Base-by-base conservation (phyloP, 2,113 vertebrate genomes). In the Sturnus vulgaris region DNA sequence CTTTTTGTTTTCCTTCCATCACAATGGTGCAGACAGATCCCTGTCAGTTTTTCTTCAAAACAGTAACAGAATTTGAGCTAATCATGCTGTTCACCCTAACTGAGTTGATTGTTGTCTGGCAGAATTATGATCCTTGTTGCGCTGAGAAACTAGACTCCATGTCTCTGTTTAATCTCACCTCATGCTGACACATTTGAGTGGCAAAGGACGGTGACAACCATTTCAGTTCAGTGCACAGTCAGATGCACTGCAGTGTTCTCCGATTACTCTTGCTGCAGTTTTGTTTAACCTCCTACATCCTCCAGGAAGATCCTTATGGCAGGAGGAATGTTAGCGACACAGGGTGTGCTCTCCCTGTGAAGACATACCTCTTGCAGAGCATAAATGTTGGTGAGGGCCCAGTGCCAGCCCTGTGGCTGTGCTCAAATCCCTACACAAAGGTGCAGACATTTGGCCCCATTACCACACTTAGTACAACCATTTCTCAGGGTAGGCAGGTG, bases 241-340 rank as follows among this genome's bases (percentile, higher is more conserved):
- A 31, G 28, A 69, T 14, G 21, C 61, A 46, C 5, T 10, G 23
- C 0, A 0, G 27, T 7, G 35, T 11, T 90, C 72, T 83, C 37
- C 0, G 0, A 13, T 50, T 37, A 31, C 30, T 78, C 72, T 23
- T 3, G 1, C 1, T 46, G 52, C 0, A 0, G 28, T 60, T 82
- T 50, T 64, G 19, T 70, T 87, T n/a, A 91, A 59, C 16, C 25
- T 31, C 11, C 40, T 35, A 28, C 30, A 16, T 46, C 37, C 52
- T 86, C 61, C 56, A 53, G 68, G 55, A 63, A 53, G 22, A 53
- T 8, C 50, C 25, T 69, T 14, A 25, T 0, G 5, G 35, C 23
- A 77, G 19, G 35, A 71, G 24, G n/a, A 65, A 77, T 50, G 57
- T 0, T n/a, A n/a, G 1, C 0, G 1, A 37, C 59, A 61, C 10